These are phyloP conservation scores for Lamellibrachia luymesi DNA, from an alignment of 1,140 invertebrate genomes.

Conservation along the genomic window DNA sequence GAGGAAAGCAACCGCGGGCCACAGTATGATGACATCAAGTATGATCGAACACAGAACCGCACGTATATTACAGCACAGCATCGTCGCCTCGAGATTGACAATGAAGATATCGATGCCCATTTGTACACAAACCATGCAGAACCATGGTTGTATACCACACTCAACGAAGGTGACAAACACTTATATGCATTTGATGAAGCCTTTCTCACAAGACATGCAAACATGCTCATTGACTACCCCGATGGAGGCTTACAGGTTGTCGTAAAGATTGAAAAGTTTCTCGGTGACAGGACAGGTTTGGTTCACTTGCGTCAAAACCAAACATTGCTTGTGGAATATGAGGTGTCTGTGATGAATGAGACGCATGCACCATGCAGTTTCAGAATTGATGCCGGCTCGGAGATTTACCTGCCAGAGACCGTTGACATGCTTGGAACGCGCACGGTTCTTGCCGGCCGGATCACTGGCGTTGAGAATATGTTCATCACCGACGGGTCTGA, in stretches of 20 bases:
- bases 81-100: slow-evolving; percentile 38
- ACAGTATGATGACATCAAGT: slow-evolving; percentile 45
- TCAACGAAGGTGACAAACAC: slow-evolving; percentile 34
- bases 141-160: slow-evolving; percentile 42
- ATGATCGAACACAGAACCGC: slow-evolving; percentile 33
- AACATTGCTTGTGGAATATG: slow-evolving; percentile 40
- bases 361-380: slow-evolving; percentile 45
- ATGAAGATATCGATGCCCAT: slow-evolving; percentile 38
- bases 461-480: slow-evolving; percentile 39
- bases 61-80: slow-evolving; percentile 32
- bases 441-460: slow-evolving; percentile 37
- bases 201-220: slow-evolving; percentile 39
- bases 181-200: slow-evolving; percentile 44
- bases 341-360: slow-evolving; percentile 41
- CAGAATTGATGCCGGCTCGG: slow-evolving; percentile 38
- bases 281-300: slow-evolving; percentile 42
- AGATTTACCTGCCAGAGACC: slow-evolving; percentile 40
- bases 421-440: slow-evolving; percentile 39
- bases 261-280: slow-evolving; percentile 38
- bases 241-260: slow-evolving; percentile 30
- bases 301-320: slow-evolving; percentile 40
- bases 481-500: slow-evolving; percentile 36
- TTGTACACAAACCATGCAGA: slow-evolving; percentile 38
- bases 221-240: slow-evolving; percentile 42
- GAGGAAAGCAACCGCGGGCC: slow-evolving; percentile 43